phyloP scores from a whole-genome alignment of 2,113 vertebrate species.

The Azemiops feae region DNA sequence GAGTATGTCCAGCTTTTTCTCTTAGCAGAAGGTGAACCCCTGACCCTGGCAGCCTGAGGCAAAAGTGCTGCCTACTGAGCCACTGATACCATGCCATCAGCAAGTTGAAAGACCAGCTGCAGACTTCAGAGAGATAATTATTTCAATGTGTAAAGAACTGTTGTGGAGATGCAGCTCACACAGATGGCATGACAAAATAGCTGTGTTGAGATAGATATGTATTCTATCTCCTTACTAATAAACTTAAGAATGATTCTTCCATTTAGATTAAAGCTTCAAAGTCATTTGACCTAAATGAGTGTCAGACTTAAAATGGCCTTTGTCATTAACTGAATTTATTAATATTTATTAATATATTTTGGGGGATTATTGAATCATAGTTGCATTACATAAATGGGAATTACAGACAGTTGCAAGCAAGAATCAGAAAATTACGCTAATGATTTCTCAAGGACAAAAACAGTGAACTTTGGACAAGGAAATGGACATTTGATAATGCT shows the following conservation, averaged over 20 bases:
- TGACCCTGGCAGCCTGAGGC: slow-evolving; percentile 54
- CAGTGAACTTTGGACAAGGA: background rate
- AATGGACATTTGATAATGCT: background rate
- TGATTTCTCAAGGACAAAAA: background rate
- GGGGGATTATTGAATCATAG: slow-evolving; percentile 28
- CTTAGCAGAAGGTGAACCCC: slow-evolving; percentile 55
- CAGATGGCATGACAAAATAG: slow-evolving; percentile 50
- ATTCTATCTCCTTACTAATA: slow-evolving; percentile 47
- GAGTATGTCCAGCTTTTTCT: slow-evolving; percentile 54
- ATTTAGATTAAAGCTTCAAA: slow-evolving; percentile 49
- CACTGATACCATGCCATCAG: slow-evolving; percentile 57
- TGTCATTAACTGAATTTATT: slow-evolving; percentile 57
- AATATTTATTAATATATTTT: slow-evolving; percentile 29
- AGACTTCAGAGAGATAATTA: slow-evolving; percentile 54
- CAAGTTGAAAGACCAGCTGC: slow-evolving; percentile 62
- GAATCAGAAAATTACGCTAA: slow-evolving; percentile 43
- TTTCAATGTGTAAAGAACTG: slow-evolving; percentile 57
- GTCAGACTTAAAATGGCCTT: slow-evolving; percentile 57
- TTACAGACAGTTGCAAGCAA: slow-evolving; percentile 41
- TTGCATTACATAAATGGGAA: slow-evolving; percentile 53
- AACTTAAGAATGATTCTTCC: slow-evolving; percentile 55
- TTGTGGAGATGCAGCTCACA: slow-evolving; percentile 47
- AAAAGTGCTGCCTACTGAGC: slow-evolving; percentile 60
- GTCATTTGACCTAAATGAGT: slow-evolving; percentile 57
- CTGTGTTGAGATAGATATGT: slow-evolving; percentile 40